Conservation (phyloP, 1,140 invertebrate genomes). For the Bradynema listronoti region DNA sequence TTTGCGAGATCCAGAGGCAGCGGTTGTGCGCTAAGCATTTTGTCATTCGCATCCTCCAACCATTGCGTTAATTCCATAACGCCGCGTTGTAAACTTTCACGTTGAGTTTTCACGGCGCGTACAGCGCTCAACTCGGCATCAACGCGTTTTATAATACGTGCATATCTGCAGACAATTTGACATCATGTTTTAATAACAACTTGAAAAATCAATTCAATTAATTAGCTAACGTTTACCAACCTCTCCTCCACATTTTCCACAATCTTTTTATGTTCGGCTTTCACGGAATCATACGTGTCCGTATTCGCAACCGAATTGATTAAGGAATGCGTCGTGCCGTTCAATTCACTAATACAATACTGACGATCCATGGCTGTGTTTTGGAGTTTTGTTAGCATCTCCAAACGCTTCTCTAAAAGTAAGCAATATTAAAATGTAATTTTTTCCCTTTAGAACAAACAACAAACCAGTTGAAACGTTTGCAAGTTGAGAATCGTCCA, state of each 20-base stretch:
- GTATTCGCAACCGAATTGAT: conserved; percentile 14
- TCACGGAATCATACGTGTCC: conserved; percentile 17
- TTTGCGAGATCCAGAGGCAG: conserved; percentile 14
- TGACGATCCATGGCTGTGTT: conserved; percentile 15
- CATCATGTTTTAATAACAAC: background rate
- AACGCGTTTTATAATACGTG: conserved; percentile 8
- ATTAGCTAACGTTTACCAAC: background rate
- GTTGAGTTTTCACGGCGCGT: conserved; percentile 21
- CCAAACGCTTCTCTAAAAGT: conserved; percentile 5
- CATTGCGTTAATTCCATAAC: conserved; percentile 15
- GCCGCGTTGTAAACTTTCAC: conserved; percentile 17
- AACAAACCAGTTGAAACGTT: background rate
- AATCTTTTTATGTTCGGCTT: conserved; percentile 3
- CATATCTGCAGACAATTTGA: background rate
- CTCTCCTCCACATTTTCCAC: conserved; percentile 6
- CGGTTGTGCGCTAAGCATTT: conserved; percentile 5
- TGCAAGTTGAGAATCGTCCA: background rate
- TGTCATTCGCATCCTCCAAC: conserved; percentile 4
- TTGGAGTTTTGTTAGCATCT: conserved; percentile 4
- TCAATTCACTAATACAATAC: conserved; percentile 16
- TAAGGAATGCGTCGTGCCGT: conserved; percentile 12
- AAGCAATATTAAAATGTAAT: background rate
- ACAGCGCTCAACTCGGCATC: conserved; percentile 10
- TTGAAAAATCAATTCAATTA: background rate
- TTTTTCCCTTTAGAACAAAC: background rate